These are phyloP conservation scores for Dendrolimus pini DNA, from an alignment of 2,888 invertebrate species.

Conservation along the genomic window DNA sequence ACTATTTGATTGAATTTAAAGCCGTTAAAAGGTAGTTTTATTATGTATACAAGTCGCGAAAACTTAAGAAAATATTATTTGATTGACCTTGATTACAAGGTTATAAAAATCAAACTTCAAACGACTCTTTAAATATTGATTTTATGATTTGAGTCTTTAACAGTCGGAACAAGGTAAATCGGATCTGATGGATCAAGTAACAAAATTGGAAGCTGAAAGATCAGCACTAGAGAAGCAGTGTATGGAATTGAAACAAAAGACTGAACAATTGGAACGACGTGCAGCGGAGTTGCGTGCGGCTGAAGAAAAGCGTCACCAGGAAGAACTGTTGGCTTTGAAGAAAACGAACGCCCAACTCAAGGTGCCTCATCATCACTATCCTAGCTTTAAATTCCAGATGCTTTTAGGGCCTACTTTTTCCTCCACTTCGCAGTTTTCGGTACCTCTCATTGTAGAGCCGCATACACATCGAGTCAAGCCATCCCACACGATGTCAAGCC, in stretches of 20 bases:
- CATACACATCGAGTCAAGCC: too few relatives aligned
- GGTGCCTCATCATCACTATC: conserved; percentile 39
- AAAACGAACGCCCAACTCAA: conserved; percentile 96
- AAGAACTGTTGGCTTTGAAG: conserved; percentile 94
- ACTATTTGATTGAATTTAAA: too few relatives aligned
- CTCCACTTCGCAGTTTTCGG: too few relatives aligned
- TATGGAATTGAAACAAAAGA: conserved; percentile 74
- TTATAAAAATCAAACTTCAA: too few relatives aligned
- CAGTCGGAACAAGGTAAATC: conserved; percentile 92
- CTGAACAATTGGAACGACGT: conserved; percentile 89
- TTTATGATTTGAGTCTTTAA: not conserved
- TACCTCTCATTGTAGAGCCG: too few relatives aligned
- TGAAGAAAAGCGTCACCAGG: conserved; percentile 94
- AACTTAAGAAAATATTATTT: too few relatives aligned
- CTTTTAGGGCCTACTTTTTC: not conserved
- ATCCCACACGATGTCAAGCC: too few relatives aligned
- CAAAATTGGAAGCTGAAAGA: conserved; percentile 81
- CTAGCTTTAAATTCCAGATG: too few relatives aligned
- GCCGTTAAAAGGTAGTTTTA: too few relatives aligned
- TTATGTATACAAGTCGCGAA: too few relatives aligned
- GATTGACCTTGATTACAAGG: too few relatives aligned
- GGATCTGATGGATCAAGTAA: conserved; percentile 85
- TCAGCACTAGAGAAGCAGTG: conserved; percentile 79
- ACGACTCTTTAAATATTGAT: too few relatives aligned
- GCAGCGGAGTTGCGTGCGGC: conserved; percentile 89